Base-by-base conservation (phyloP, 2,888 invertebrate genomes). In the Synanthedon myopaeformis region DNA sequence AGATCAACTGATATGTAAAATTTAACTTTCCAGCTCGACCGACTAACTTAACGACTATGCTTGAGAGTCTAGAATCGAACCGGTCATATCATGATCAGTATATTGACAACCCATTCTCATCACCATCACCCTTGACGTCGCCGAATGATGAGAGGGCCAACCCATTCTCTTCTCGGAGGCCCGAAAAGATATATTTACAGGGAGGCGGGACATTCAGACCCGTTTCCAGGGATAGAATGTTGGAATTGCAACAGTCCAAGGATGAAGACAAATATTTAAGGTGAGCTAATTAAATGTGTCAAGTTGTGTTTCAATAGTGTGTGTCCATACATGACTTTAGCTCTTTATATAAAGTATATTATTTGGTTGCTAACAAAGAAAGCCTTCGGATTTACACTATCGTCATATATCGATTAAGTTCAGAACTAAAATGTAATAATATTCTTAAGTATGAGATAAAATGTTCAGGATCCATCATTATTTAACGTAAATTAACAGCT, bases 81-180 rank as follows among this genome's bases (percentile, higher is more conserved):
- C 76, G 79, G 54, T 73, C 79, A 2, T 87, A 79, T 58, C 77
- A 84, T 42, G 87, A 87, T 19, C 84, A 83, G 54, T 87, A 88
- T 58, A 85, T 88, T 51, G 88, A 88, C 63, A 88, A 88, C 55
- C 88, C 88, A 0, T 88, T 88, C 62, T 88, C 88, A 3, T 88
- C 88, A 53, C 88, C 88, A 1, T 88, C 88, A 14, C 87, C 88
- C 0, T 64, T 88, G 3, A 88, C 88, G 4, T 88, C 88, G 53
- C 88, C 88, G 0, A 88, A 85, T 55, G 88, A 88, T 66, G 88
- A 87, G 11, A 65, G 79, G 53, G 52, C 80, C 17, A 72, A 79
- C 23, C 84, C 82, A 0, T 88, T 87, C 41, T 69, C 76, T 0
- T 62, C 76, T 3, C 62, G 76, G 4, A 75, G 84, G 62, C 79